Evolutionary conservation across 2,113 vertebrate genomes (phyloP), one percentile per base, ranked within the genome.

Genomic region (Naja naja): DNA sequence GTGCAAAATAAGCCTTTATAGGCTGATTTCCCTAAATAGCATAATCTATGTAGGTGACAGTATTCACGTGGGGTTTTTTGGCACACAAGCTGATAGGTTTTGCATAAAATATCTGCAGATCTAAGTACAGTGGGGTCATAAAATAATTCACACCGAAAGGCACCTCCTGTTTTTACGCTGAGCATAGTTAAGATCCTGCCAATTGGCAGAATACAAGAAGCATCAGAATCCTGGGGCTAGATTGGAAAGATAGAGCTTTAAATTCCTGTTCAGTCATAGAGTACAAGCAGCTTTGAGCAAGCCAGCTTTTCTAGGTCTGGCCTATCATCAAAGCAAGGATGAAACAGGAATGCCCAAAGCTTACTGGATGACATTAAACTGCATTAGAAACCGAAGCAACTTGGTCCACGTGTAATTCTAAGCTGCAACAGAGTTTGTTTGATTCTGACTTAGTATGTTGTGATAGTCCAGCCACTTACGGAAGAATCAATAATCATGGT

Each of bases 11-110:
- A 92, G 39, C 10, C 6, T 56, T 74, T 92, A 53, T 54, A 74
- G 86, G 34, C n/a, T 54, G 87, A 86, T 53, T 89, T 89, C 47
- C 39, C 43, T 49, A 58, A 85, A 56, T 56, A 56, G 52, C 52
- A 92, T 64, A 25, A 58, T 58, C 55, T 60, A 91, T 92, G 23
- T 89, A 85, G 92, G 18, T 89, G 88, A 89, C 20, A 92, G 43
- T 22, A 58, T 56, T 47, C 11, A 34, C 34, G 49, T 54, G 27
- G 45, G 5, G 1, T 16, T 39, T 45, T 89, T 58, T 64, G 52
- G 25, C 27, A 27, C 60, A 47, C 49, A 64, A 25, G 20, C 16
- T 55, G 60, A 34, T 39, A 88, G 11, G 43, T 20, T 60, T 86
- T 3, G 6, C 9, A 53, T 23, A 3, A 9, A 56, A 5, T 89